Conservation (phyloP, 2,797 vertebrate species). For the Oophaga sylvatica region DNA sequence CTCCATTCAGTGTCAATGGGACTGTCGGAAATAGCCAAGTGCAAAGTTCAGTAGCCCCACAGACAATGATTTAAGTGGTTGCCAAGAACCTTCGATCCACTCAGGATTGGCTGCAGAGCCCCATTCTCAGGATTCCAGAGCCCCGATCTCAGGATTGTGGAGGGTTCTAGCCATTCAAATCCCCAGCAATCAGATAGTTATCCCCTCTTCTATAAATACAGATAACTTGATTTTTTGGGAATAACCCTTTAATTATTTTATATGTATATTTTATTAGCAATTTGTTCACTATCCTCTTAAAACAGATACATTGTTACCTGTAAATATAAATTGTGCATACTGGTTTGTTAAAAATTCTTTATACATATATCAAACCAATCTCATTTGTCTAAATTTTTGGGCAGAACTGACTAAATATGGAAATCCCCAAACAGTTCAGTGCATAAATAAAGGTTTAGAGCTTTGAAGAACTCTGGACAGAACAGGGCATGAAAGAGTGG, state of each 20-base stretch:
- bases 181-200: too few relatives aligned
- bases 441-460: neutral
- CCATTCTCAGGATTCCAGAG: too few relatives aligned
- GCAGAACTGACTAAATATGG: neutral
- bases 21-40: too few relatives aligned
- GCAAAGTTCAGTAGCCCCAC: too few relatives aligned
- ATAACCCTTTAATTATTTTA: neutral
- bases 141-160: too few relatives aligned
- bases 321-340: neutral
- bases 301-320: neutral
- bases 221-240: too few relatives aligned
- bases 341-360: neutral
- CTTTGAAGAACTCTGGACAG: neutral
- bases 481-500: neutral
- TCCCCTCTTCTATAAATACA: too few relatives aligned
- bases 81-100: too few relatives aligned
- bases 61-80: too few relatives aligned
- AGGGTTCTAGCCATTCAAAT: too few relatives aligned
- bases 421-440: neutral
- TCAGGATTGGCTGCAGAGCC: too few relatives aligned
- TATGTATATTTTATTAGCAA: neutral
- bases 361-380: slow-evolving; percentile 2
- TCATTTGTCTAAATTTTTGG: neutral
- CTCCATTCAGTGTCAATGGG: too few relatives aligned
- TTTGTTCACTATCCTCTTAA: neutral